Percentiles rank a stretch among this genome's conserved stretches.
phyloP scores from a whole-genome alignment of 2,888 invertebrate species.

The Pristionchus japonicus region DNA sequence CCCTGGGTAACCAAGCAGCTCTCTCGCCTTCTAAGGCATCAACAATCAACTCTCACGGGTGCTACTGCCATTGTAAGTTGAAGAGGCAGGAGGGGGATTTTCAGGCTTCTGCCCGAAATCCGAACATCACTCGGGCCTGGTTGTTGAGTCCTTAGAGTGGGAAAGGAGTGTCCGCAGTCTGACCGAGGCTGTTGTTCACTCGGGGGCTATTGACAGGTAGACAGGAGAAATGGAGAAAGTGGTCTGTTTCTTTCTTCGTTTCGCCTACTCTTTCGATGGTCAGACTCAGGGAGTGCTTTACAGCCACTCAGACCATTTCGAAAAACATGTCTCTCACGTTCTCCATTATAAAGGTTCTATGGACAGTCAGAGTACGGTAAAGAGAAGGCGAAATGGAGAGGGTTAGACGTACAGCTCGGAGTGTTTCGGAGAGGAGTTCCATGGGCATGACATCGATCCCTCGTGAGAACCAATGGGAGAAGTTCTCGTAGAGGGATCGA shows the following conservation, averaged over 20 bases:
- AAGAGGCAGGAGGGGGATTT: not conserved
- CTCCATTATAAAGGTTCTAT: too few species aligned
- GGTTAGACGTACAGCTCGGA: conserved; percentile 64
- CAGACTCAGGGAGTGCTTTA: too few species aligned
- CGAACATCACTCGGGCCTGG: not conserved
- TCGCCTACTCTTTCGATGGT: too few species aligned
- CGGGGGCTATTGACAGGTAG: not conserved
- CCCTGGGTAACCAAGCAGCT: not conserved
- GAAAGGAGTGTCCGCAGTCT: not conserved
- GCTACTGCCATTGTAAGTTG: not conserved
- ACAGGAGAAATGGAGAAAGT: not conserved
- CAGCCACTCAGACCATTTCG: too few species aligned
- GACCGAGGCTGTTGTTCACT: not conserved
- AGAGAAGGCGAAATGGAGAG: too few species aligned
- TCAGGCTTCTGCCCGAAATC: not conserved
- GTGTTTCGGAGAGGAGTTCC: conserved; percentile 57
- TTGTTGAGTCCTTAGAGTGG: not conserved
- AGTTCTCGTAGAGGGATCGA: conserved; percentile 70
- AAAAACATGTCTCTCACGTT: too few species aligned
- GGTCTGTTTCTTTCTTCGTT: too few species aligned
- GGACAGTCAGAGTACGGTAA: too few species aligned
- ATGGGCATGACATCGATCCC: conserved; percentile 64
- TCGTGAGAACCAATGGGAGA: conserved; percentile 70
- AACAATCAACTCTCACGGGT: conserved; percentile 29
- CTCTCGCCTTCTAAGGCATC: not conserved